Evolutionary conservation across 1,140 invertebrate genomes (phyloP).

Genomic region (Trichogramma pretiosum): DNA sequence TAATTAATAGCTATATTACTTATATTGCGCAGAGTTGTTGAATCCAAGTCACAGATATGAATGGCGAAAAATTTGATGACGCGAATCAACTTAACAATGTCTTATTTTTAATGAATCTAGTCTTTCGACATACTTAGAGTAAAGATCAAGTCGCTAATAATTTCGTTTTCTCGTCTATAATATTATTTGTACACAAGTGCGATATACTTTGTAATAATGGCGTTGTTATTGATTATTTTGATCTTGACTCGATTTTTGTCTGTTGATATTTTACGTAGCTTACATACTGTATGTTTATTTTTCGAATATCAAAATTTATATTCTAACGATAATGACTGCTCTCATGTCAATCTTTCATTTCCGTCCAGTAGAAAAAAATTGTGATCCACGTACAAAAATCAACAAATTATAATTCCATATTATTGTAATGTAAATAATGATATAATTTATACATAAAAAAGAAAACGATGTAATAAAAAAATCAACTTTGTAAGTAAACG

Average conservation of each 20-base stretch:
- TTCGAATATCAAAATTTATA: conserved; percentile 11
- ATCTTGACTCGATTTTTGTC: conserved; percentile 28
- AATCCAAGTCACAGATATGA: too few relatives aligned
- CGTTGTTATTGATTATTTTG: conserved; percentile 13
- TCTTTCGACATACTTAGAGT: conserved; percentile 35
- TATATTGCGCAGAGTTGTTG: too few relatives aligned
- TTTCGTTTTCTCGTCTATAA: too few relatives aligned
- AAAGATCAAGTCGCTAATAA: conserved; percentile 24
- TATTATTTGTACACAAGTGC: too few relatives aligned
- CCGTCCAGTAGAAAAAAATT: conserved; percentile 12
- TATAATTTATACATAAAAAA: conserved; percentile 13
- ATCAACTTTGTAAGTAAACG: conserved; percentile 30
- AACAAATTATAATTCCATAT: too few relatives aligned
- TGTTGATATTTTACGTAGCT: conserved; percentile 33
- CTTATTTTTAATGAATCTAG: conserved; percentile 40
- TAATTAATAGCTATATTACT: too few relatives aligned
- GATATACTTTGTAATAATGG: conserved; percentile 6
- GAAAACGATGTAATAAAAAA: conserved; percentile 5
- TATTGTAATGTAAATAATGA: conserved; percentile 12
- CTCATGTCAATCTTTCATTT: too few relatives aligned
- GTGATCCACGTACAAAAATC: conserved; percentile 19
- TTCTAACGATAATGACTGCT: conserved; percentile 6
- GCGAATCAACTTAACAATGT: conserved; percentile 17
- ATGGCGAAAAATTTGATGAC: conserved; percentile 8
- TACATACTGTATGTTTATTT: conserved; percentile 15